Evolutionary conservation across 2,797 vertebrate species (phyloP), one percentile per base, ranked within the genome.

Genomic region (Halcyon chelicuti): DNA sequence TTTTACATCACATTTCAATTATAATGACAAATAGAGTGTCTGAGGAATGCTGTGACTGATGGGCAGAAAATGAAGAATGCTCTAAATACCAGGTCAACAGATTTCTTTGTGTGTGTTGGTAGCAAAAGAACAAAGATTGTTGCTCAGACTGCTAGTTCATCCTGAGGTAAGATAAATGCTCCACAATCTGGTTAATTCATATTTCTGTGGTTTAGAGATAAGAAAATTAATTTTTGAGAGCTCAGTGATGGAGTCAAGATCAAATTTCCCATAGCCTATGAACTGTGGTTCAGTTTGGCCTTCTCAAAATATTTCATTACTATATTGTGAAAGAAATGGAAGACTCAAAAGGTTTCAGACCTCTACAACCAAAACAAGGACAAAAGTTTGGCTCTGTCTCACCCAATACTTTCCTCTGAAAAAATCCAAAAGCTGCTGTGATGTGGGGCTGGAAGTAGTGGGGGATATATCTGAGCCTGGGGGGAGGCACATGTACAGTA

Each of bases 221-320:
- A 98, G 95, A 82, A 98, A 97, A 96, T 89, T 96, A 93, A 96
- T 97, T 96, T 96, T 85, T 93, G 73, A 86, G 78, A 86, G 68
- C 71, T 96, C 79, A 78, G 40, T 71, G 67, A 75, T 70, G 67
- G 81, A 70, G 90, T 65, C 68, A 86, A 96, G 95, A 95, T 95
- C 77, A 96, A 96, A 95, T 89, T 86, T 85, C 29, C 35, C 49
- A 33, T 42, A 88, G 62, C 39, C 44, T 91, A 54, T 68, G 88
- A 96, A 92, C 74, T 14, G 51, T 60, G 78, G 63, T 67, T 94
- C 88, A 85, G 10, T 92, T 88, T 86, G 33, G 67, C 55, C 67
- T 90, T 81, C 74, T 94, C 40, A 70, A 52, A 86, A 55, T 78
- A 93, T 93, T 96, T 95, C 25, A 89, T 93, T 67, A 74, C 42